phyloP scores from a whole-genome alignment of 1,140 invertebrate species.

The Drosophila subobscura region DNA sequence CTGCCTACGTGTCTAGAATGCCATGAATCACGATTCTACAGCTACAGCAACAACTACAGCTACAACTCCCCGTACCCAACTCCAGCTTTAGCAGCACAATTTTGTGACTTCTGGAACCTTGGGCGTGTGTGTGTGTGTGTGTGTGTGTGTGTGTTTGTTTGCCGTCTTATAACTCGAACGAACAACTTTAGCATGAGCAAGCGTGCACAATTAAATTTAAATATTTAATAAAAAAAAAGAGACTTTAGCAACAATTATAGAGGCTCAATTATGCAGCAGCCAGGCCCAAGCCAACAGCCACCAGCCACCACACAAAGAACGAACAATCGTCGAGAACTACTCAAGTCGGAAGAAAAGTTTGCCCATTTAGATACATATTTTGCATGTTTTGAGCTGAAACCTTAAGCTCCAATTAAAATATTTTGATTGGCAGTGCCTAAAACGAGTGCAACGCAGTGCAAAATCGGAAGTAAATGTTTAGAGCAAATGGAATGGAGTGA shows the following conservation, averaged over 20 bases:
- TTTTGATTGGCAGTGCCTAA: conserved; percentile 37
- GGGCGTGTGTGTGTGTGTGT: conserved; percentile 51
- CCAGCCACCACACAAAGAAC: conserved; percentile 7
- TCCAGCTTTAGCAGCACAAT: conserved; percentile 26
- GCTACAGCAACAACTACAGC: conserved; percentile 10
- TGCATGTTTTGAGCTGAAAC: conserved; percentile 14
- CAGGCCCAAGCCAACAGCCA: no score
- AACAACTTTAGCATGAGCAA: conserved; percentile 66
- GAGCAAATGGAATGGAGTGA: conserved; percentile 28
- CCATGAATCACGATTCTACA: conserved; percentile 63
- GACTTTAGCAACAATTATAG: conserved; percentile 33
- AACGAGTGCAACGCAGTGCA: conserved; percentile 22
- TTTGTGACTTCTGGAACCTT: conserved; percentile 77
- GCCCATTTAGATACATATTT: conserved; percentile 17
- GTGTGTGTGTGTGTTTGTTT: conserved; percentile 25
- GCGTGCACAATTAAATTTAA: conserved; percentile 69
- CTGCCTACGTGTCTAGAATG: conserved; percentile 27
- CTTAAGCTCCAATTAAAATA: conserved; percentile 23
- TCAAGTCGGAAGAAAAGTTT: conserved; percentile 66
- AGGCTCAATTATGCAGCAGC: conserved; percentile 50
- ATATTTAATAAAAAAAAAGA: conserved; percentile 60
- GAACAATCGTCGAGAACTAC: conserved; percentile 60
- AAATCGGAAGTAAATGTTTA: conserved; percentile 59
- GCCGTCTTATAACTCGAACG: conserved; percentile 42
- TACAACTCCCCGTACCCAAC: conserved; percentile 18